These are phyloP conservation scores for Microplitis manilae DNA, from an alignment of 2,888 invertebrate species.

Conservation along the genomic window DNA sequence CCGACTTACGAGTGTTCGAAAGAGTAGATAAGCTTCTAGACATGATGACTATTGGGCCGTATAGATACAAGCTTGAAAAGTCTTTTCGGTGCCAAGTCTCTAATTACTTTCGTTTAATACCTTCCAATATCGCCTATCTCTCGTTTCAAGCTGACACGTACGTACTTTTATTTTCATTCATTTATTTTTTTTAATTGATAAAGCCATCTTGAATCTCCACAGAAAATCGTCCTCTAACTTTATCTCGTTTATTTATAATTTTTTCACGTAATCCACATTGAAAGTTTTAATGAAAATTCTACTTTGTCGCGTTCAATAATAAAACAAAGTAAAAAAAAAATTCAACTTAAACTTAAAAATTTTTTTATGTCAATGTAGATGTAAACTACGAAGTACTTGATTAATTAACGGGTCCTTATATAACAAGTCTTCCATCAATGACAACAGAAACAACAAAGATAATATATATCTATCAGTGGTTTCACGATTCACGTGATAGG, in stretches of 20 bases:
- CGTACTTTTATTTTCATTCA: slow-evolving; percentile 14
- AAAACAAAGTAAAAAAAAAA: not conserved
- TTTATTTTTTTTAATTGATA: slow-evolving; percentile 12
- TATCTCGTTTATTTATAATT: not conserved
- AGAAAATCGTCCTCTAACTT: not conserved
- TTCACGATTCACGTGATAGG: slow-evolving; percentile 15
- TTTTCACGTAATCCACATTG: not conserved
- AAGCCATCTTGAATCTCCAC: not conserved
- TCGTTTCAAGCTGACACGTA: slow-evolving; percentile 39
- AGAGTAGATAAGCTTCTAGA: slow-evolving; percentile 35
- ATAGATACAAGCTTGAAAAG: slow-evolving; percentile 40
- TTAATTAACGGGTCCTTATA: not conserved
- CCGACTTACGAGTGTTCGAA: slow-evolving; percentile 37
- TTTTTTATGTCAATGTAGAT: not conserved
- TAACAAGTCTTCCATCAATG: not conserved
- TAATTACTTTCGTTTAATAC: slow-evolving; percentile 54
- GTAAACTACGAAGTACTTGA: not conserved
- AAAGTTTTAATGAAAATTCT: not conserved
- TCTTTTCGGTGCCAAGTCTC: slow-evolving; percentile 50
- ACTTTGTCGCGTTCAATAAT: not conserved
- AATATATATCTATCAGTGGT: slow-evolving; percentile 23
- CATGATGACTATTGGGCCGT: slow-evolving; percentile 34
- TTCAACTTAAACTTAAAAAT: not conserved
- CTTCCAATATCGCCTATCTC: slow-evolving; percentile 23
- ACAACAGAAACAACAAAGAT: not conserved